Percentiles rank a stretch among this genome's conserved stretches.
These are phyloP conservation scores for Oplegnathus fasciatus DNA, from an alignment of 2,113 vertebrate genomes.

Conservation along the genomic window DNA sequence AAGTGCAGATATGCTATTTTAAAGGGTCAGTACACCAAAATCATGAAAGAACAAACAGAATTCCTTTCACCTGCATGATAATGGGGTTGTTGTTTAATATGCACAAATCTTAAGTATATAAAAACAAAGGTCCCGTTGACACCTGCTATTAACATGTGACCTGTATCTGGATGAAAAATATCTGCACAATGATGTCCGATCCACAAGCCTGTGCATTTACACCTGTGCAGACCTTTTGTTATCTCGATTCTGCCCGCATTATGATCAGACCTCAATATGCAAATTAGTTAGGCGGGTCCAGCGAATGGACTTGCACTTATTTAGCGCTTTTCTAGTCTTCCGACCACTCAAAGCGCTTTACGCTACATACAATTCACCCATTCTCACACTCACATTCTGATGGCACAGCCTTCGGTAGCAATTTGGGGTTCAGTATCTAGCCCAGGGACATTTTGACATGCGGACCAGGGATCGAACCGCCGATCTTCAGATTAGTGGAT, in stretches of 20 bases:
- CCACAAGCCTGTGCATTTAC: background rate
- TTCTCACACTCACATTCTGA: no score
- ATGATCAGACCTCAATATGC: background rate
- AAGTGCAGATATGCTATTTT: background rate
- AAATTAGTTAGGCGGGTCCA: background rate
- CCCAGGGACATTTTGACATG: no score
- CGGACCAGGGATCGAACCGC: no score
- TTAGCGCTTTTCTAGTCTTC: no score
- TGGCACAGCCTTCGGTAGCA: no score
- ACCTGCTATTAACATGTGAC: background rate
- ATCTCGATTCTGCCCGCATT: no score
- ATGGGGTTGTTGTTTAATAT: background rate
- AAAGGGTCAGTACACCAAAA: background rate
- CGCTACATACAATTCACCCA: no score
- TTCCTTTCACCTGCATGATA: background rate
- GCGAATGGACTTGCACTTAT: no score
- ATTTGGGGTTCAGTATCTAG: no score
- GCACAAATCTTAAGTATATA: background rate
- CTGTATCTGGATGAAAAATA: background rate
- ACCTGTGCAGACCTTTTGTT: no score
- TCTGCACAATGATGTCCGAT: background rate
- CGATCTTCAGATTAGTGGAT: no score
- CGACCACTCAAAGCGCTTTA: no score
- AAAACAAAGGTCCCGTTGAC: background rate
- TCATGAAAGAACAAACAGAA: background rate